Base-by-base conservation (phyloP, 2,797 vertebrate species). In the Sphenodon punctatus region DNA sequence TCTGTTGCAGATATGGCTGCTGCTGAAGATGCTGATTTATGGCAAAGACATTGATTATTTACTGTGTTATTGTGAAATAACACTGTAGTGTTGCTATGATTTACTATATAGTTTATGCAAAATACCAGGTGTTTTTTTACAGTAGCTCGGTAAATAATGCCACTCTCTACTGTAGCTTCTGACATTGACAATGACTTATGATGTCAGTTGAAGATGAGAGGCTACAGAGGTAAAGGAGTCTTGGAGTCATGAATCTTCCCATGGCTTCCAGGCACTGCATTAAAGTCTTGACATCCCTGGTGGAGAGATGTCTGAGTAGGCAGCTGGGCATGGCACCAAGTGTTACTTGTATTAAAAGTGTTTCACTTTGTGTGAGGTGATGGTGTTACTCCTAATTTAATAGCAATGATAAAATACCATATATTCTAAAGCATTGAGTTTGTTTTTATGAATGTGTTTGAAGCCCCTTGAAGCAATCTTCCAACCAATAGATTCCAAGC, bases 21-120 rank as follows among this genome's bases (percentile, higher is more conserved):
- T 92, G 63, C 41, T 68, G 46, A 30, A 72, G 55, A 43, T 39
- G 41, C 46, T 88, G 86, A 93, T 94, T 94, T 94, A 91, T 74
- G 76, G 46, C 34, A 19, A 75, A 80, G 10, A 42, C 72, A 55
- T 15, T 86, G 41, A 45, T 93, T 94, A 92, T 95, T 94, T 94
- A 94, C 64, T 78, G 34, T 36, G 20, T 76, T 84, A 87, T 83
- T 82, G 38, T 83, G 87, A 92, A 94, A 90, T 85, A 88, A 84
- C 59, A 78, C 23, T 68, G 27, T 77, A 80, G 41, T 64, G 30
- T 86, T 86, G 84, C 45, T 67, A 14, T 93, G 88, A 95, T 94
- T 94, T 95, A 95, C 84, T 13, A 36, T 34, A 42, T 42, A 78
- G 45, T 84, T 95, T 89, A 93, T 93, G 86, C 85, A 93, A 93